phyloP scores from a whole-genome alignment of 2,888 invertebrate species.

The Abrostola triplasia region DNA sequence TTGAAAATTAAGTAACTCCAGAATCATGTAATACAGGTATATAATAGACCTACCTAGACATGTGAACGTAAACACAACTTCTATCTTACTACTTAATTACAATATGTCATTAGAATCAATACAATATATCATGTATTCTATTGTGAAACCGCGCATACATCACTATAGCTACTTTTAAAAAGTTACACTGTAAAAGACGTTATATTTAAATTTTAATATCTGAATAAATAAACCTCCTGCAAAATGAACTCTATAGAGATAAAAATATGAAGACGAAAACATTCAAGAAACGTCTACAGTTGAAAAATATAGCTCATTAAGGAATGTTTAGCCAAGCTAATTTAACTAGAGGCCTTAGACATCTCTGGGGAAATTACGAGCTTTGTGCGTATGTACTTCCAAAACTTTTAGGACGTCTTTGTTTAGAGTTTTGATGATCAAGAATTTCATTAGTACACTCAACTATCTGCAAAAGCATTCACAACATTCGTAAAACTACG shows the following conservation, averaged over 20 bases:
- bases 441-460: constrained; percentile 60
- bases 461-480: constrained; percentile 47
- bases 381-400: constrained; percentile 75
- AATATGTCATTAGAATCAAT: no score
- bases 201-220: constrained; percentile 47
- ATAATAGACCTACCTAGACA: no score
- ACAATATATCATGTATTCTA: no score
- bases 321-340: constrained; percentile 83
- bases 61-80: background rate
- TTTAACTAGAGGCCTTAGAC: constrained; percentile 78
- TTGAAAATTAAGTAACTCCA: background rate
- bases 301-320: constrained; percentile 82
- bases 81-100: constrained; percentile 11
- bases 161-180: constrained; percentile 27
- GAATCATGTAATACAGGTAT: no score
- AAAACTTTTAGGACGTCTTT: constrained; percentile 72
- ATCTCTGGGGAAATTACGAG: constrained; percentile 81
- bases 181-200: constrained; percentile 45
- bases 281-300: constrained; percentile 70
- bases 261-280: constrained; percentile 70
- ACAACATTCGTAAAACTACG: constrained; percentile 3
- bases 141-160: constrained; percentile 11
- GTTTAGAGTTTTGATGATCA: constrained; percentile 64
- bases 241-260: constrained; percentile 60
- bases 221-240: constrained; percentile 46